These are phyloP conservation scores for Orientallactaga bullata DNA, from an alignment of 2,113 vertebrate species.

Conservation along the genomic window DNA sequence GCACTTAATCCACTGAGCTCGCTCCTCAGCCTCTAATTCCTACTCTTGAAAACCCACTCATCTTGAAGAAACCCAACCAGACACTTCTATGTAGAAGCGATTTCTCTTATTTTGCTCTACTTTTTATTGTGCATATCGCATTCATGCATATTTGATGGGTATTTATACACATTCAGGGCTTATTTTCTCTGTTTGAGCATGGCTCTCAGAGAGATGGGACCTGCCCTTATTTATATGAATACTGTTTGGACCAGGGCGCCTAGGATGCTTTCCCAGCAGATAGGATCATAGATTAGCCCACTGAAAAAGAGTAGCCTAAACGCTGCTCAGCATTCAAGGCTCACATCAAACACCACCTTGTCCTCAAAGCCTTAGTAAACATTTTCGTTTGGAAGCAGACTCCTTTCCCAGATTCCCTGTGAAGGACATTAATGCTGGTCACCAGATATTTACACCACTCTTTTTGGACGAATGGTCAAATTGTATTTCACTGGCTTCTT, in stretches of 20 bases:
- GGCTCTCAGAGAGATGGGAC: constrained; percentile 12
- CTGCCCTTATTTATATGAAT: constrained; percentile 46
- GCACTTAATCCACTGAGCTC: too few relatives aligned
- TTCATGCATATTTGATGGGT: constrained; percentile 53
- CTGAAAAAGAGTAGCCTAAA: neutral
- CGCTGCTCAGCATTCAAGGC: neutral
- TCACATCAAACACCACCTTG: constrained; percentile 1
- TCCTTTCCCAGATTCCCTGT: constrained; percentile 11
- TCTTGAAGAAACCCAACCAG: neutral
- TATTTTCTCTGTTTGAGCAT: neutral
- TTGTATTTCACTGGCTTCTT: neutral
- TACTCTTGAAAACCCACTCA: neutral
- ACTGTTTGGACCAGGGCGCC: neutral
- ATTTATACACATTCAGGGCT: constrained; percentile 53
- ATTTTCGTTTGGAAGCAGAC: neutral
- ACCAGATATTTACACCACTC: neutral
- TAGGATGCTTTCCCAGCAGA: neutral
- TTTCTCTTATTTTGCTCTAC: constrained; percentile 41
- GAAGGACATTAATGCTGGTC: neutral
- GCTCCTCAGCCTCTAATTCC: too few relatives aligned
- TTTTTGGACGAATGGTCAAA: neutral
- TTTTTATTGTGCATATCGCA: neutral
- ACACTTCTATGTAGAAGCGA: neutral
- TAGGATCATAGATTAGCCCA: neutral
- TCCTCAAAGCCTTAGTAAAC: neutral